Base-by-base conservation (phyloP, 2,797 vertebrate genomes). In the Eulemur coronatus region DNA sequence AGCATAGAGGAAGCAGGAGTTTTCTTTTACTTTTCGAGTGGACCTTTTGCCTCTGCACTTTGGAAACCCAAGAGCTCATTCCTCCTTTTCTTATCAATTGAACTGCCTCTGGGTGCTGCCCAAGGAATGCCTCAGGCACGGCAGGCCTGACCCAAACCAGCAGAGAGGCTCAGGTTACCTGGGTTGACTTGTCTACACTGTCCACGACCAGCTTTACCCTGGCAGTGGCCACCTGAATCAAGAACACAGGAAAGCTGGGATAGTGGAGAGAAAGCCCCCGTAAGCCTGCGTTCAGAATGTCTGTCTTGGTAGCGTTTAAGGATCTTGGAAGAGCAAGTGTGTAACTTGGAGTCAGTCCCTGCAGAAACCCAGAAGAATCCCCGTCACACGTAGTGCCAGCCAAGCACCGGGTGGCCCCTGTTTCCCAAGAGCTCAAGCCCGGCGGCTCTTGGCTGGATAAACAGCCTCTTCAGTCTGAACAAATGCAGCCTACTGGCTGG, bases 401-500 rank as follows among this genome's bases (percentile, higher is more conserved):
- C 38, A 26, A 89, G 94, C 20, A 41, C 76, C 18, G 22, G 4
- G 50, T 4, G 38, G 67, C 26, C 70, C 35, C n/a, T 38, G 0
- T 69, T 92, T 88, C 95, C 65, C 30, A 50, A 69, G 91, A 88
- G 17, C 43, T 33, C 5, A 0, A 9, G 33, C 35, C 7, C 0
- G 11, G 17, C 1, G 26, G 57, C 35, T 57, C 35, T 24, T 43
- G 20, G 46, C 70, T 38, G n/a, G 26, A 52, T 35, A 82, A 59
- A 89, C 26, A 18, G 12, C 13, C 18, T 81, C 63, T 73, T 43
- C 8, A 6, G 8, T 24, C 10, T n/a, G 48, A 84, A 63, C 57
- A n/a, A 59, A 57, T 1, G 22, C 13, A 0, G 2, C 22, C 0
- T 0, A 0, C 4, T 14, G 33, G 3, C 1, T 15, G 52, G 33